phyloP scores from a whole-genome alignment of 2,888 invertebrate genomes.

The Chrysotoxum bicinctum region DNA sequence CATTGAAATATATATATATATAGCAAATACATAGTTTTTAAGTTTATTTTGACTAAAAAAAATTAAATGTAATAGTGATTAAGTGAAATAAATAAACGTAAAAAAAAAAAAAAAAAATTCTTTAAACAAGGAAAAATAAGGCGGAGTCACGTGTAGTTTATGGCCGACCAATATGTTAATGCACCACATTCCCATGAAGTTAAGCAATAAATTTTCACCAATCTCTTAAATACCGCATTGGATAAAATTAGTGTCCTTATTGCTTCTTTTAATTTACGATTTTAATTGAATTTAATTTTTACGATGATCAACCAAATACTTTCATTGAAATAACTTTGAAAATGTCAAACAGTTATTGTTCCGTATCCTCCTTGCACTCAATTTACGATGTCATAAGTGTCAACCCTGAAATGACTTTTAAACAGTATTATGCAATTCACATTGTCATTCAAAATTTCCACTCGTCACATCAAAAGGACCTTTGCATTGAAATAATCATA shows the following conservation, averaged over 20 bases:
- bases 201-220: neutral
- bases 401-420: slow-evolving; percentile 63
- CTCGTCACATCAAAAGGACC: slow-evolving; percentile 19
- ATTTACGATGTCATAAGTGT: slow-evolving; percentile 66
- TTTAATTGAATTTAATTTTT: slow-evolving; percentile 1
- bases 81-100: too few relatives aligned
- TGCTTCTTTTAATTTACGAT: slow-evolving; percentile 16
- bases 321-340: neutral
- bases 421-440: neutral
- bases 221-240: neutral
- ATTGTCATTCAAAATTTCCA: slow-evolving; percentile 21
- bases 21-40: too few relatives aligned
- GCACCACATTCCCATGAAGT: neutral
- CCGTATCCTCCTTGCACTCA: slow-evolving; percentile 26
- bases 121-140: too few relatives aligned
- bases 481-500: neutral
- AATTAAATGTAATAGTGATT: too few relatives aligned
- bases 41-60: too few relatives aligned
- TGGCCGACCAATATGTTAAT: too few relatives aligned
- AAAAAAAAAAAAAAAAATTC: too few relatives aligned
- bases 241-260: neutral
- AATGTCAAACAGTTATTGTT: slow-evolving; percentile 6
- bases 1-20: too few relatives aligned
- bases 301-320: neutral
- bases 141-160: too few relatives aligned